phyloP scores from a whole-genome alignment of 2,113 vertebrate species.

The Mus pahari region DNA sequence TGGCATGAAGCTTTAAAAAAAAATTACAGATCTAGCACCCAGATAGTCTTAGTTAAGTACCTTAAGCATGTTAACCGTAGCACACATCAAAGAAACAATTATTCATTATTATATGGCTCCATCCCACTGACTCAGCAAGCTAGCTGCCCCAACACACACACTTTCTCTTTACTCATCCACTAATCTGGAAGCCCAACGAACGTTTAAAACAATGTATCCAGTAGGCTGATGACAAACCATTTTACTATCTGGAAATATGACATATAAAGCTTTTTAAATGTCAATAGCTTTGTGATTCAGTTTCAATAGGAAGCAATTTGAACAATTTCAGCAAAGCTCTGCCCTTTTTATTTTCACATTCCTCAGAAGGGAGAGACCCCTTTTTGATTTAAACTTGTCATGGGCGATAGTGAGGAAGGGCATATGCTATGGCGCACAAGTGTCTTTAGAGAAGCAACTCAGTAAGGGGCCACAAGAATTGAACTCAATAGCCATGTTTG shows the following conservation, averaged over 20 bases:
- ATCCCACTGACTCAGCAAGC: slow-evolving; percentile 79
- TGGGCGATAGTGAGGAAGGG: neutral
- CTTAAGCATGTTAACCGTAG: slow-evolving; percentile 74
- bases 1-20: neutral
- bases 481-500: neutral
- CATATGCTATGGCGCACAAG: neutral
- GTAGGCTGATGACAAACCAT: slow-evolving; percentile 65
- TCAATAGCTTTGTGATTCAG: slow-evolving; percentile 70
- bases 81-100: slow-evolving; percentile 84
- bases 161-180: slow-evolving; percentile 62
- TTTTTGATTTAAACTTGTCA: neutral
- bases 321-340: slow-evolving; percentile 48
- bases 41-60: slow-evolving; percentile 78
- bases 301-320: slow-evolving; percentile 70
- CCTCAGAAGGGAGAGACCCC: slow-evolving; percentile 58
- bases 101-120: slow-evolving; percentile 75
- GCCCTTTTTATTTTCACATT: slow-evolving; percentile 17
- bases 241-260: slow-evolving; percentile 65
- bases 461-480: neutral
- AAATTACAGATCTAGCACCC: neutral
- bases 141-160: slow-evolving; percentile 64
- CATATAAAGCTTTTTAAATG: slow-evolving; percentile 61
- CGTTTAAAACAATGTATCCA: slow-evolving; percentile 68
- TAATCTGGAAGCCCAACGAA: slow-evolving; percentile 70
- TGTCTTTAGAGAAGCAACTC: neutral